phyloP scores from a whole-genome alignment of 2,888 invertebrate genomes.

The Autographa pulchrina region DNA sequence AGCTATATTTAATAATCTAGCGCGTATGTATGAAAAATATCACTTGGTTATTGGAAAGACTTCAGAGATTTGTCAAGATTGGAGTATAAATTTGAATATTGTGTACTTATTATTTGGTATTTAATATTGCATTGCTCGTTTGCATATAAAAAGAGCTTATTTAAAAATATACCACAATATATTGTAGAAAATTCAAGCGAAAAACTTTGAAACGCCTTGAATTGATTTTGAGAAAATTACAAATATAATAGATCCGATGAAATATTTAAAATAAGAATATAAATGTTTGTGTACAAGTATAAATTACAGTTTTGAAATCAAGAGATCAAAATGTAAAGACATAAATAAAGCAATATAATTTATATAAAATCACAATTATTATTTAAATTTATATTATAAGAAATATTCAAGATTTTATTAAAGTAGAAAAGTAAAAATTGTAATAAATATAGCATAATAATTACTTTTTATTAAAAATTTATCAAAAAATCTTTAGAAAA shows the following conservation, averaged over 20 bases:
- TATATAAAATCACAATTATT: constrained; percentile 29
- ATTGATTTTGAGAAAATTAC: not conserved
- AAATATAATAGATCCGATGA: not conserved
- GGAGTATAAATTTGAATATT: constrained; percentile 37
- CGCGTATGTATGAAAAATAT: constrained; percentile 78
- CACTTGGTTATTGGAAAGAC: constrained; percentile 83
- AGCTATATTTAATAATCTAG: constrained; percentile 75
- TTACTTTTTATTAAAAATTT: constrained; percentile 34
- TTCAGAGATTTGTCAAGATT: constrained; percentile 46
- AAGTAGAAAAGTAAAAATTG: constrained; percentile 28
- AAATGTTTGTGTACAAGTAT: not conserved
- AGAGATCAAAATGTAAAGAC: constrained; percentile 38
- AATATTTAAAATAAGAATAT: not conserved
- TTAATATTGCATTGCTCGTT: constrained; percentile 44
- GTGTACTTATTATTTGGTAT: constrained; percentile 55
- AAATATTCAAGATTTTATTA: constrained; percentile 26
- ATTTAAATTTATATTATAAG: too few species aligned
- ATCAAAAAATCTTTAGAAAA: constrained; percentile 44
- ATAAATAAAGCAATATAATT: constrained; percentile 33
- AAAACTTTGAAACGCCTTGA: not conserved
- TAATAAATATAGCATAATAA: constrained; percentile 21
- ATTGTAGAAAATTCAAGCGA: not conserved
- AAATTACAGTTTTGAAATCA: constrained; percentile 13
- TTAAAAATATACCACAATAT: constrained; percentile 6
- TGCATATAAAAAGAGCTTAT: not conserved